Evolutionary conservation across 2,113 vertebrate species (phyloP).

Genomic region (Cercopithecus mona): DNA sequence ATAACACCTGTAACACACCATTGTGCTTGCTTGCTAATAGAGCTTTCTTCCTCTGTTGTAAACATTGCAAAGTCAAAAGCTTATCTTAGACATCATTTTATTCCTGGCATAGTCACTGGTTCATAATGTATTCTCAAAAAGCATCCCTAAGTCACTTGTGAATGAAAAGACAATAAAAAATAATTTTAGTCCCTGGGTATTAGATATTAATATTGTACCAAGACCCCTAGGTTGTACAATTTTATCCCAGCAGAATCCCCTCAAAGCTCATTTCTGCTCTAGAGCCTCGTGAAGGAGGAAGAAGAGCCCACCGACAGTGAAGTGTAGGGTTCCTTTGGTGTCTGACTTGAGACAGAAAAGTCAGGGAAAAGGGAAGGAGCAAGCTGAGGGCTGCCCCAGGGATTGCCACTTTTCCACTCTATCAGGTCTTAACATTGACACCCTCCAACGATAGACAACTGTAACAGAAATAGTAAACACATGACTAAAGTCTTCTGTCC

Average conservation of each 20-base stretch:
- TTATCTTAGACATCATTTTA: neutral
- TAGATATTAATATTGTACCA: neutral
- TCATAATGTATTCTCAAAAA: neutral
- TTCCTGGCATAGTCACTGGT: neutral
- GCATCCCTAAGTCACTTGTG: neutral
- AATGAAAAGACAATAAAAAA: neutral
- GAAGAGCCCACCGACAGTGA: neutral
- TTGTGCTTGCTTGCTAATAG: neutral
- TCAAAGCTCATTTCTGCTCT: neutral
- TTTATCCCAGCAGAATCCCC: neutral
- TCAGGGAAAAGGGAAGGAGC: accelerated
- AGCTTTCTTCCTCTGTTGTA: neutral
- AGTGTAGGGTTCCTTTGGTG: neutral
- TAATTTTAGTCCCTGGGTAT: neutral
- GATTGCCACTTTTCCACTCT: neutral
- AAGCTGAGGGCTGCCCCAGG: neutral
- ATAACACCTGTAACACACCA: neutral
- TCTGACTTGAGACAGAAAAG: neutral
- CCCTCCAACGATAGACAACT: neutral
- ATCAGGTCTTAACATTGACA: neutral
- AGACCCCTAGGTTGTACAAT: neutral
- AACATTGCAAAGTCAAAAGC: neutral
- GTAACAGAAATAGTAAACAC: neutral
- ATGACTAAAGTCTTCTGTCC: neutral
- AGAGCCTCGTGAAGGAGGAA: neutral